phyloP scores from a whole-genome alignment of 2,113 vertebrate species.

The Pachypanchax playfairii region DNA sequence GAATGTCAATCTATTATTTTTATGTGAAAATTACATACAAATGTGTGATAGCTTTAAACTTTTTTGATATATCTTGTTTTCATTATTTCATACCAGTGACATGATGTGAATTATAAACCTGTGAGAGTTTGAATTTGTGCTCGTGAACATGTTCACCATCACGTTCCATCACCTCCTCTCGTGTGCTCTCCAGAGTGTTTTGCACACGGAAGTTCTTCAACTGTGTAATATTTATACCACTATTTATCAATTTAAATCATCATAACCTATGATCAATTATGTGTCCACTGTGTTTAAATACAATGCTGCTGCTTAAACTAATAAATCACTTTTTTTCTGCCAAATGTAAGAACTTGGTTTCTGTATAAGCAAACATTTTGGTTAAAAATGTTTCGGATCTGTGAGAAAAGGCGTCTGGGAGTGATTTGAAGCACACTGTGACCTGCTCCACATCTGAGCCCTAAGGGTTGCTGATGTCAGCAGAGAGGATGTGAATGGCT shows the following conservation, averaged over 20 bases:
- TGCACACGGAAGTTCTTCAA: slow-evolving; percentile 43
- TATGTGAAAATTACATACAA: slow-evolving; percentile 4
- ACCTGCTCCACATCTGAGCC: slow-evolving; percentile 68
- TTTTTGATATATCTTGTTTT: background rate
- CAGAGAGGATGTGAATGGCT: slow-evolving; percentile 71
- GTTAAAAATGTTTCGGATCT: slow-evolving; percentile 43
- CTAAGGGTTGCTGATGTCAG: slow-evolving; percentile 71
- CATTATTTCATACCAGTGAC: slow-evolving; percentile 8
- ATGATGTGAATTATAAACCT: slow-evolving; percentile 54
- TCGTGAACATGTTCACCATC: slow-evolving; percentile 7
- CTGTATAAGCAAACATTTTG: background rate
- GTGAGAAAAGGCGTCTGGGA: slow-evolving; percentile 69
- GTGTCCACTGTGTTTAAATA: slow-evolving; percentile 31
- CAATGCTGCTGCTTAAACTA: slow-evolving; percentile 60
- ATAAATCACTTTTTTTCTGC: slow-evolving; percentile 63
- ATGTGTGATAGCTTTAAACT: background rate
- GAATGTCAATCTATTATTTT: slow-evolving; percentile 12
- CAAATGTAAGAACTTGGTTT: slow-evolving; percentile 15
- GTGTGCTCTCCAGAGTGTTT: slow-evolving; percentile 33
- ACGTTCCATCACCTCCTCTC: slow-evolving; percentile 32
- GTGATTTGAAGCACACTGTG: slow-evolving; percentile 71
- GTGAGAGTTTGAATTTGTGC: slow-evolving; percentile 37
- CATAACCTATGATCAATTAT: slow-evolving; percentile 37
- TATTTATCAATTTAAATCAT: slow-evolving; percentile 35
- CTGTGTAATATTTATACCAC: slow-evolving; percentile 47